Conservation (phyloP, 2,113 vertebrate species). For the pig (Sus scrofa) region T2T-Sscrofa CM000824.6:72233501-72234000, state of each 20-base stretch:
- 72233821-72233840: too few species aligned
- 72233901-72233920: too few species aligned
- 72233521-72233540: constrained; percentile 48
- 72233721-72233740: too few species aligned
- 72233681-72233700: constrained; percentile 1
- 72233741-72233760: too few species aligned
- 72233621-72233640: constrained; percentile 54
- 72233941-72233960: too few species aligned
- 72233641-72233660: not conserved
- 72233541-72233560: constrained; percentile 64
- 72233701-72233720: not conserved
- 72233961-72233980: not conserved
- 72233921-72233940: too few species aligned
- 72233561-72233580: not conserved
- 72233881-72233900: too few species aligned
- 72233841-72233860: too few species aligned
- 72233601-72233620: constrained; percentile 45
- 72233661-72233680: not conserved
- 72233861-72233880: too few species aligned
- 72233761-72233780: too few species aligned
- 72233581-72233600: not conserved
- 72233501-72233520: constrained; percentile 14
- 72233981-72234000: not conserved
- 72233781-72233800: too few species aligned
- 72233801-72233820: too few species aligned